Conservation (phyloP, 2,113 vertebrate genomes). For the Oryzias curvinotus region DNA sequence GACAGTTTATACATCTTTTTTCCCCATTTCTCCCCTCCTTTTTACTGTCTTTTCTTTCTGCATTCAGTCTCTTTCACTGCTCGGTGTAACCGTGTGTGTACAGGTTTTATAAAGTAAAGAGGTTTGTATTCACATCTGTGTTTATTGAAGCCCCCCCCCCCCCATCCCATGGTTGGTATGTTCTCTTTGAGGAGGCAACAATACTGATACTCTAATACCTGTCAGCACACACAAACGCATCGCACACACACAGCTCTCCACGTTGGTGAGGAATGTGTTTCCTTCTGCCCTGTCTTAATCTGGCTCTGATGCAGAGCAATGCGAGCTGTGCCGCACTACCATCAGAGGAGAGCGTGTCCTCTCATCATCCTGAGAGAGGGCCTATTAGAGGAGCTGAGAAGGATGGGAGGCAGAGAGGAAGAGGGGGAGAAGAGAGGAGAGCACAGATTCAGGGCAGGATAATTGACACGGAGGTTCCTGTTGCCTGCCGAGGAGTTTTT, state of each 20-base stretch:
- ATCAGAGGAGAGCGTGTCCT: conserved; percentile 79
- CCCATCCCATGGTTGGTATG: conserved; percentile 65
- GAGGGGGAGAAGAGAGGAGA: conserved; percentile 61
- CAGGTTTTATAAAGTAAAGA: conserved; percentile 66
- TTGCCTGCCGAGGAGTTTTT: conserved; percentile 69
- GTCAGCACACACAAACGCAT: conserved; percentile 58
- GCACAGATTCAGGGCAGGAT: conserved; percentile 77
- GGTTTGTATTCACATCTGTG: conserved; percentile 74
- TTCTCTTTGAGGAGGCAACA: conserved; percentile 77
- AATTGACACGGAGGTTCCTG: conserved; percentile 77
- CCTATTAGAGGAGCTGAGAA: conserved; percentile 77
- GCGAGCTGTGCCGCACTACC: conserved; percentile 69
- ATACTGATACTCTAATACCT: conserved; percentile 78
- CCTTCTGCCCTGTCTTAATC: conserved; percentile 75
- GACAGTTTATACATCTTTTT: conserved; percentile 81
- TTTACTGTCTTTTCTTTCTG: conserved; percentile 32
- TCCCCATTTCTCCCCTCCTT: conserved; percentile 44
- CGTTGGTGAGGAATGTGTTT: conserved; percentile 58
- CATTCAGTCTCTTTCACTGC: conserved; percentile 42
- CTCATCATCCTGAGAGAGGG: conserved; percentile 77
- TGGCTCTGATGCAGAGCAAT: conserved; percentile 68
- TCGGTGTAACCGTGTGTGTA: conserved; percentile 43
- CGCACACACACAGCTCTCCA: conserved; percentile 25
- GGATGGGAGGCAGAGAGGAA: conserved; percentile 68
- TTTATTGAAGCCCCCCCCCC: conserved; percentile 79